These are phyloP conservation scores for Pammene fasciana DNA, from an alignment of 2,888 invertebrate species.

Conservation along the genomic window DNA sequence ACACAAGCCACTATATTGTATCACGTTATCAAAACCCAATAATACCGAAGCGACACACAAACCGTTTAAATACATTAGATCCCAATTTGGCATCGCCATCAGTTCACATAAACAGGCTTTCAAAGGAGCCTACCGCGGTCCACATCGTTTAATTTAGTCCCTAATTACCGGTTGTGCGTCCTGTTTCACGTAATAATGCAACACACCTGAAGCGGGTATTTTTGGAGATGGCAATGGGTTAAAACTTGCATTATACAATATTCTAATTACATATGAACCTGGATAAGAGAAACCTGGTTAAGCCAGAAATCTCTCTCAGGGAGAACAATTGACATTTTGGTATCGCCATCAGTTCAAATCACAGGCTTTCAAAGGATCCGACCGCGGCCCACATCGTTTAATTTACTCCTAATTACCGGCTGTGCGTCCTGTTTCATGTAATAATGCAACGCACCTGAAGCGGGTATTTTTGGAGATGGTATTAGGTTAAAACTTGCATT, in stretches of 20 bases:
- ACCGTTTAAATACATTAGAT: conserved; percentile 17
- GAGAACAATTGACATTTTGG: too few relatives aligned
- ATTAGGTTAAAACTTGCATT: too few relatives aligned
- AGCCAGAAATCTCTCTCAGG: too few relatives aligned
- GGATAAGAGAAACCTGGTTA: too few relatives aligned
- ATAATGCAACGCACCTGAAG: conserved; percentile 47
- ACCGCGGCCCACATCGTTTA: conserved; percentile 63
- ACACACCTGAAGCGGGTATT: conserved; percentile 16
- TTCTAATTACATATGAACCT: too few relatives aligned
- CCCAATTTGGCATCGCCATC: conserved; percentile 25
- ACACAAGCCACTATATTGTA: neutral
- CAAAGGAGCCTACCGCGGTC: conserved; percentile 45
- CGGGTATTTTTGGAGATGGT: conserved; percentile 23
- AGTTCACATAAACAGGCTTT: conserved; percentile 36
- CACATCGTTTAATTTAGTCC: conserved; percentile 71
- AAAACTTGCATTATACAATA: too few relatives aligned
- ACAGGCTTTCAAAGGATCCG: conserved; percentile 28
- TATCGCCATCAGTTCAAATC: conserved; percentile 30
- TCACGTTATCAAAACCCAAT: neutral
- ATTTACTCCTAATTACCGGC: conserved; percentile 70
- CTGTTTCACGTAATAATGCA: conserved; percentile 53
- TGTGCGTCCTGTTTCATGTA: conserved; percentile 51
- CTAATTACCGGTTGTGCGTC: conserved; percentile 63
- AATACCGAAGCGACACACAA: conserved; percentile 1
- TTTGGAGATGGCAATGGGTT: conserved; percentile 24